These are phyloP conservation scores for Drosophila insularis DNA, from an alignment of 1,140 invertebrate species.

Conservation along the genomic window DNA sequence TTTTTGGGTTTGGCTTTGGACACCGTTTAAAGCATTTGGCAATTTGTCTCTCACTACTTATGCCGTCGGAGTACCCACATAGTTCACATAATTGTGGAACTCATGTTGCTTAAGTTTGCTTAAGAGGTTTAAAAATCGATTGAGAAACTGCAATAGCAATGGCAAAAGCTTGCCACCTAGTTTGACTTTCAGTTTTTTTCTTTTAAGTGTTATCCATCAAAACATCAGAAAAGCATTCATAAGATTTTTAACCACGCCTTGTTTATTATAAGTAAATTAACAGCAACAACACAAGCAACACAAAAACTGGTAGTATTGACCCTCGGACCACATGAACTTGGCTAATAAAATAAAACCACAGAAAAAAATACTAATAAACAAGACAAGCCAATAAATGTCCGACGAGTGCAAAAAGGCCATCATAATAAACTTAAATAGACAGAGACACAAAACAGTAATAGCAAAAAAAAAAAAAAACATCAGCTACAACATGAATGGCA, in stretches of 20 bases:
- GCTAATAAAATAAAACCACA: conserved; percentile 55
- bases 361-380: conserved; percentile 39
- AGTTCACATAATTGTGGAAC: conserved; percentile 21
- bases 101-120: not conserved
- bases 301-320: conserved; percentile 38
- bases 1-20: conserved; percentile 25
- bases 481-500: too few species aligned
- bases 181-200: not conserved
- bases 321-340: conserved; percentile 67
- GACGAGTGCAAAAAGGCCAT: conserved; percentile 71
- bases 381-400: conserved; percentile 64
- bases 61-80: conserved; percentile 19
- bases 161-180: not conserved
- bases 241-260: conserved; percentile 56
- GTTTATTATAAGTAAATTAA: conserved; percentile 26
- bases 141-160: conserved; percentile 44
- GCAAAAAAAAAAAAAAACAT: not conserved
- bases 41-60: conserved; percentile 68
- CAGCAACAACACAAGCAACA: not conserved
- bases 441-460: conserved; percentile 31
- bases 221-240: conserved; percentile 42
- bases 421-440: conserved; percentile 75
- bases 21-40: conserved; percentile 62
- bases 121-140: conserved; percentile 60
- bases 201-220: conserved; percentile 38